Evolutionary conservation across 2,888 invertebrate genomes (phyloP), one percentile per base, ranked within the genome.

Genomic region (Agonopterix arenella): DNA sequence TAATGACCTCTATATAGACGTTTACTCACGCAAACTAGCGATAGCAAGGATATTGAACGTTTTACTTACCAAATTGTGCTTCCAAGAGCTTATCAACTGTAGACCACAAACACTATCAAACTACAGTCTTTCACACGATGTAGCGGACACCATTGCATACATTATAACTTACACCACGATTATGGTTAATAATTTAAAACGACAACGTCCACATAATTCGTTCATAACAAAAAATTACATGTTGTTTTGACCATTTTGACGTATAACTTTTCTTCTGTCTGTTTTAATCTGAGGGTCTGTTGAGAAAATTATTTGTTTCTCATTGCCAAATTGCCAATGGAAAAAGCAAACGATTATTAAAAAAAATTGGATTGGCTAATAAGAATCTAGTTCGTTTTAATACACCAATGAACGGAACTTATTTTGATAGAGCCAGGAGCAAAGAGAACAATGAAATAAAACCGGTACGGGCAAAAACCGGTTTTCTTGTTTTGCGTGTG

Each of bases 181-280:
- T 38, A 36, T 44, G 11, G 36, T 28, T 28, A 45, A 38, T 13
- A 4, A 41, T 45, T 41, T 49, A 44, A 37, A 36, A 28, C 13
- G 42, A 48, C 16, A 40, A 37, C n/a, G 28, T 42, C n/a, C 16
- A 46, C 42, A 41, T n/a, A 11, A 59, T 56, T 52, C 45, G 60
- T 68, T 65, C 70, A 80, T 77, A 81, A 82, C 80, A 81, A 76
- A 56, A 63, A 62, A 59, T 57, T 56, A 40, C 43, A 43, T 55
- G 63, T 70, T 82, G 80, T 83, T 82, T 81, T 83, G 80, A 72
- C 64, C 64, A 71, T 65, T 73, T 70, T 75, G 66, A 71, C 65
- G 7, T 28, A 64, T 64, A 63, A 49, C 49, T 55, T 58, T 57
- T 47, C 52, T 59, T 40, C n/a, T 28, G 28, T 28, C 28, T 7